phyloP scores from a whole-genome alignment of 2,113 vertebrate genomes.

The Fregetta grallaria region DNA sequence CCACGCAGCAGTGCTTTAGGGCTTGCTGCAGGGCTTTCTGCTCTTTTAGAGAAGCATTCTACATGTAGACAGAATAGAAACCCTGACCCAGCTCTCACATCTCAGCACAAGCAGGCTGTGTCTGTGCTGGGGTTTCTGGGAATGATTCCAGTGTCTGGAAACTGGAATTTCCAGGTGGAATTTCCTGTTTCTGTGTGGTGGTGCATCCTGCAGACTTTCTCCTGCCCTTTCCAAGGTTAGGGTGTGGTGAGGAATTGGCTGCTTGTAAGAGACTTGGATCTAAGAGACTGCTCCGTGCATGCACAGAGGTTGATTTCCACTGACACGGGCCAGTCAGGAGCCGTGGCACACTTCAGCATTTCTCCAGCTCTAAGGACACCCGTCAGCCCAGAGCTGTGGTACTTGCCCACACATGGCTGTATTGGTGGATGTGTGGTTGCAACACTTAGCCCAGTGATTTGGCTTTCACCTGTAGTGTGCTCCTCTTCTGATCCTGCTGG shows the following conservation, averaged over 20 bases:
- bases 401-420: background rate
- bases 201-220: background rate
- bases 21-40: background rate
- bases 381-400: background rate
- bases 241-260: background rate
- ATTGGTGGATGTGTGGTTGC: background rate
- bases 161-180: background rate
- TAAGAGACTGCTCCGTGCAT: background rate
- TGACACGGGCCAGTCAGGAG: accelerated
- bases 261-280: no score
- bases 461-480: background rate
- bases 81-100: background rate
- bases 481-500: background rate
- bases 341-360: background rate
- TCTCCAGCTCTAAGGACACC: background rate
- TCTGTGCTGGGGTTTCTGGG: background rate
- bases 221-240: background rate
- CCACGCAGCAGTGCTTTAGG: accelerated
- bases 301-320: background rate
- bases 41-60: background rate
- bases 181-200: background rate
- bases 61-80: accelerated
- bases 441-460: background rate
- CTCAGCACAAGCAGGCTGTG: background rate
- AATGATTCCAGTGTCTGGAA: background rate